These are phyloP conservation scores for Scophthalmus maximus DNA, from an alignment of 2,113 vertebrate species.

Conservation along the genomic window DNA sequence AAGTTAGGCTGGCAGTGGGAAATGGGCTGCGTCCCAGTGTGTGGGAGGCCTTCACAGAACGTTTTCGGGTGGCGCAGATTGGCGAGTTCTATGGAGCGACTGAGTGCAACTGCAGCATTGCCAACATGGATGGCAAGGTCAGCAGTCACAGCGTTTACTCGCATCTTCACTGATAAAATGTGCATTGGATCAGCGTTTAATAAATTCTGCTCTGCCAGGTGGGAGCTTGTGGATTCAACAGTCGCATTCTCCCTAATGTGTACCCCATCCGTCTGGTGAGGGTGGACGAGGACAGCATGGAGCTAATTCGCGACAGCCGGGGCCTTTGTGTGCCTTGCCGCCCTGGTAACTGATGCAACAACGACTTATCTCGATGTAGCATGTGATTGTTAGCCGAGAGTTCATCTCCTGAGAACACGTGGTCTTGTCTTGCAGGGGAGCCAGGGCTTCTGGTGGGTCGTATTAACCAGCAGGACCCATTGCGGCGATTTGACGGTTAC, in stretches of 20 bases:
- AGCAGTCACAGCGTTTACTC: neutral
- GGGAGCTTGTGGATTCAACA: constrained; percentile 92
- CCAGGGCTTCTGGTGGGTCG: constrained; percentile 89
- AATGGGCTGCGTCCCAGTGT: constrained; percentile 91
- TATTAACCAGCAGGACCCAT: constrained; percentile 90
- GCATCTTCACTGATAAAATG: neutral
- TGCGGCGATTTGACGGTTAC: constrained; percentile 92
- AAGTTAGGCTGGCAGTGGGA: constrained; percentile 89
- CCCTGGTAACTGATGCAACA: constrained; percentile 80
- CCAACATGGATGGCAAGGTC: constrained; percentile 94
- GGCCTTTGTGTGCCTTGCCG: constrained; percentile 89
- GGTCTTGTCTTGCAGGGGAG: constrained; percentile 64
- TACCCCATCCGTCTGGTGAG: constrained; percentile 92
- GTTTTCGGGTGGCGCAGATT: constrained; percentile 88
- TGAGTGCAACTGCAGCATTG: constrained; percentile 95
- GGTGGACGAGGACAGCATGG: constrained; percentile 90
- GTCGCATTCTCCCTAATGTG: constrained; percentile 88
- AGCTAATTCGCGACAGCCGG: constrained; percentile 83
- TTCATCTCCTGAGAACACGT: neutral
- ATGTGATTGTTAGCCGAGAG: neutral
- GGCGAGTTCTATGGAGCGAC: constrained; percentile 97
- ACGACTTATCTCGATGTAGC: neutral
- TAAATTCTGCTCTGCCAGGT: constrained; percentile 77
- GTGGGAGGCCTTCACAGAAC: constrained; percentile 91
- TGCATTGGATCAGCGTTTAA: neutral